Base-by-base conservation (phyloP, 2,113 vertebrate species). In the Emberiza fucata region DNA sequence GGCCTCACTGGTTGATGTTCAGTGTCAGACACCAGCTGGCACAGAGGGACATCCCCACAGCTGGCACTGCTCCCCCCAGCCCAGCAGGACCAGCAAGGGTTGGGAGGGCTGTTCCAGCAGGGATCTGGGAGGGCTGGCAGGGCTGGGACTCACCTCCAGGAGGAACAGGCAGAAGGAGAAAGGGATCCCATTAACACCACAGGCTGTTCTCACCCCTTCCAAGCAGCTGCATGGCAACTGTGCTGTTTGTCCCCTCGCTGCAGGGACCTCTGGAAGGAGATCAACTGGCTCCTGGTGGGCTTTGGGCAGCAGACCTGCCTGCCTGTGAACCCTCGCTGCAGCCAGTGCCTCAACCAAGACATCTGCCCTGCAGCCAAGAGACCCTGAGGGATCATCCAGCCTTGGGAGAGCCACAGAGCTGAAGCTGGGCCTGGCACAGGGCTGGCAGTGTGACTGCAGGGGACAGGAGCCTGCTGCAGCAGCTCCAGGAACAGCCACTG, bases 241-340 rank as follows among this genome's bases (percentile, higher is more conserved):
- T 90, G 20, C 14, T 37, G 40, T 68, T 84, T 61, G 59, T 54
- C 68, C 24, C 57, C 10, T 54, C 48, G 1, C 77, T 80, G 39
- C 97, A 99, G 99, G 98, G 98, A 98, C 19, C 98, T 99, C 69
- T 99, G 99, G 99, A 97, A 98, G 6, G 99, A 99, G 96, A 98
- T 99, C 56, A 99, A 99, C 94, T 99, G 99, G 98, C 98, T 99
- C 40, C 94, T 99, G 65, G 99, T 99, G 70, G 99, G 99, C 44
- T 99, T 99, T 21, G 99, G 99, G 65, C 99, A 99, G 97, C 99
- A 99, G 97, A 98, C 98, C 75, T 99, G 99, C 96, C 98, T 99
- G 47, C 99, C 99, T 0, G 61, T 99, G 54, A 97, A 68, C 45
- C 99, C 99, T 5, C 98, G 97, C 70, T 99, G 99, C 97, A 97